Conservation (phyloP, 1,140 invertebrate genomes). For the Streblospio benedicti region DNA sequence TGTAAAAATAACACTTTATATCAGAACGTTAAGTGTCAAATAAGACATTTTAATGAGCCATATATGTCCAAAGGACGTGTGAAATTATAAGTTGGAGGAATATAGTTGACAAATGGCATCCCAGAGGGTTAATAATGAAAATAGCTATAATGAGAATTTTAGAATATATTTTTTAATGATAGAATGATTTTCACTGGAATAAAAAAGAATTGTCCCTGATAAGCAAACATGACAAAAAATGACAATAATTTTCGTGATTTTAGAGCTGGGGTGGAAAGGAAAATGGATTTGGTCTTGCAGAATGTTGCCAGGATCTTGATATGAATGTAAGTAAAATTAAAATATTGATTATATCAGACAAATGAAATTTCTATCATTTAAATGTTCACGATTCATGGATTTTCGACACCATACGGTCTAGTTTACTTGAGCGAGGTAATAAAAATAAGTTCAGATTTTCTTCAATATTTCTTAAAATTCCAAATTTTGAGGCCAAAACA, state of each 20-base stretch:
- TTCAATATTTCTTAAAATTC: too few relatives aligned
- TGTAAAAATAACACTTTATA: too few relatives aligned
- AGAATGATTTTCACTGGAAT: neutral
- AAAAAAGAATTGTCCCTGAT: neutral
- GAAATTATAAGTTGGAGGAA: too few relatives aligned
- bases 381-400: neutral
- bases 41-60: too few relatives aligned
- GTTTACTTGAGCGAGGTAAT: too few relatives aligned
- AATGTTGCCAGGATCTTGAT: slow-evolving; percentile 63
- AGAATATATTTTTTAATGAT: neutral
- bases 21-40: too few relatives aligned
- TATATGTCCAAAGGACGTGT: too few relatives aligned
- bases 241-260: slow-evolving; percentile 18
- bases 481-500: too few relatives aligned
- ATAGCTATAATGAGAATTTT: too few relatives aligned
- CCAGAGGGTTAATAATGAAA: too few relatives aligned
- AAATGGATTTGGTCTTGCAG: slow-evolving; percentile 76
- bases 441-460: too few relatives aligned
- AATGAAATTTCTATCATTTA: slow-evolving; percentile 13
- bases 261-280: slow-evolving; percentile 76
- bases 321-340: slow-evolving; percentile 45
- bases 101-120: too few relatives aligned
- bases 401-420: neutral
- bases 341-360: slow-evolving; percentile 9
- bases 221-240: neutral